Conservation (phyloP, 2,113 vertebrate species). For the Corvus cornix region DNA sequence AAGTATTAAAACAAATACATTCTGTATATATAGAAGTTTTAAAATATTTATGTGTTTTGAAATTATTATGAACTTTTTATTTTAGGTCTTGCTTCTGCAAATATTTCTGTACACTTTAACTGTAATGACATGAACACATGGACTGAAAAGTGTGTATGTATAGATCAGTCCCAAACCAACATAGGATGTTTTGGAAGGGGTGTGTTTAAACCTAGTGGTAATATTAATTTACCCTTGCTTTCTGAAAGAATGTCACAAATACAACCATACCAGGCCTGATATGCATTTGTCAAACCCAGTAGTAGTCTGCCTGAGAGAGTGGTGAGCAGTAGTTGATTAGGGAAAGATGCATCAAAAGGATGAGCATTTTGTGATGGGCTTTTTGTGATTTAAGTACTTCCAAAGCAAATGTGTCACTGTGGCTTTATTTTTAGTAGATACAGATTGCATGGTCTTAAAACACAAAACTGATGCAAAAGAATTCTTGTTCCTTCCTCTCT, state of each 20-base stretch:
- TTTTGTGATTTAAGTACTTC: neutral
- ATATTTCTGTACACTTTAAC: neutral
- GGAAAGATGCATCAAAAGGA: neutral
- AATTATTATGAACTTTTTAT: neutral
- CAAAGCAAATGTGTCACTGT: neutral
- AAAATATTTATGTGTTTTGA: neutral
- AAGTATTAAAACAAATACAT: neutral
- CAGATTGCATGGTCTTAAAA: neutral
- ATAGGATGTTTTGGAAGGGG: neutral
- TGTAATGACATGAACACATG: neutral
- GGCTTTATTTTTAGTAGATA: neutral
- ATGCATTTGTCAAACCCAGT: rapidly evolving
- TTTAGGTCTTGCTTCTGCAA: neutral
- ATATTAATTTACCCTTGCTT: neutral
- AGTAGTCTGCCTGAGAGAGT: neutral
- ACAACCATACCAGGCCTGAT: neutral
- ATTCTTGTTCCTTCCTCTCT: neutral
- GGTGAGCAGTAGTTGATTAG: neutral
- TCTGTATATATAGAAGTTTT: neutral
- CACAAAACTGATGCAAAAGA: neutral
- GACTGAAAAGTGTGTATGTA: neutral
- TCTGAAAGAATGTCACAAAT: neutral
- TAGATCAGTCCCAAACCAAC: neutral
- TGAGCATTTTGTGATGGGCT: neutral
- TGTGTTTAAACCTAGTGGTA: neutral